phyloP scores from a whole-genome alignment of 1,140 invertebrate species.

The Dendrolimus kikuchii region DNA sequence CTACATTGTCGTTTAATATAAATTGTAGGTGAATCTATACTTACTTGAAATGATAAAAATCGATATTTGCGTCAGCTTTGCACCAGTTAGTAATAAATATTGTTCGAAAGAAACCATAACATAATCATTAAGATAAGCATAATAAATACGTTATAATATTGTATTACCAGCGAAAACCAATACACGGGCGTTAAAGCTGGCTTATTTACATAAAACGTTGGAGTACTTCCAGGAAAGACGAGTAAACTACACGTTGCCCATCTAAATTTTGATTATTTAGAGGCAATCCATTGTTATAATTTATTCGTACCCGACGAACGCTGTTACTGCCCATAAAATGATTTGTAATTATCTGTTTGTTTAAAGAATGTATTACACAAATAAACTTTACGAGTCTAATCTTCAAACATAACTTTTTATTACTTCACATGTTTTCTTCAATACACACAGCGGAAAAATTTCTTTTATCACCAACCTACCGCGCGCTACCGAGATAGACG shows the following conservation, averaged over 20 bases:
- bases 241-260: conserved; percentile 7
- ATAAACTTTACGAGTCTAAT: conserved; percentile 65
- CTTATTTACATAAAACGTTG: conserved; percentile 12
- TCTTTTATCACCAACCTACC: conserved; percentile 35
- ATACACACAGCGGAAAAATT: conserved; percentile 34
- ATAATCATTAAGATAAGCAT: conserved; percentile 4
- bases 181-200: conserved; percentile 2
- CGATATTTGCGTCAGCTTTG: too few relatives aligned
- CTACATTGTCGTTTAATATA: too few relatives aligned
- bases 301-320: conserved; percentile 30
- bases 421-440: conserved; percentile 59
- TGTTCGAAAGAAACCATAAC: neutral
- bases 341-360: conserved; percentile 62
- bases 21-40: too few relatives aligned
- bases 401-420: conserved; percentile 62
- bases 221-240: conserved; percentile 11
- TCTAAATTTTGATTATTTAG: conserved; percentile 26
- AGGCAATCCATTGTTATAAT: conserved; percentile 30
- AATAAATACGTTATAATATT: conserved; percentile 5
- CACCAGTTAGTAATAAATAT: too few relatives aligned
- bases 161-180: conserved; percentile 4
- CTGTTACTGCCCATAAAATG: conserved; percentile 38
- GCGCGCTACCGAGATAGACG: conserved; percentile 19
- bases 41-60: too few relatives aligned
- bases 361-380: conserved; percentile 64